Conservation (phyloP, 2,888 invertebrate genomes). For the Thymelicus sylvestris region DNA sequence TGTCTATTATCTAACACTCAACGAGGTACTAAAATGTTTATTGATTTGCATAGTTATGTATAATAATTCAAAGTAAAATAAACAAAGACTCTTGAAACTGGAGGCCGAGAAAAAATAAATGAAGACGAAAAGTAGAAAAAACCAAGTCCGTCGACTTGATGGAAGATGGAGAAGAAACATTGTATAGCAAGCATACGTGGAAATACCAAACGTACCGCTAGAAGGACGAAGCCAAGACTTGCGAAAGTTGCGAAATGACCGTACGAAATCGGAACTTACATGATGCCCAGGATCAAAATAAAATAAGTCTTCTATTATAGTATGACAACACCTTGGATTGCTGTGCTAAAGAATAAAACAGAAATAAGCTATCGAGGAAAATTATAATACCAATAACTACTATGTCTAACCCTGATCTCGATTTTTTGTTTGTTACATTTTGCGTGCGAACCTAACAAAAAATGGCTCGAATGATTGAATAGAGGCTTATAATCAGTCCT, state of each 20-base stretch:
- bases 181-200: not conserved
- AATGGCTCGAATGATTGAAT: constrained; percentile 9
- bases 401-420: constrained; percentile 15
- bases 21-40: not conserved
- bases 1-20: not conserved
- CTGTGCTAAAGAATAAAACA: no score
- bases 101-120: no score
- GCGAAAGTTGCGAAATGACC: not conserved
- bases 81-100: not conserved
- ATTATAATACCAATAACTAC: not conserved
- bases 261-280: not conserved
- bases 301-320: no score
- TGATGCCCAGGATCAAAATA: no score
- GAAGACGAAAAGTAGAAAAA: no score
- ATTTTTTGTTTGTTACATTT: constrained; percentile 27
- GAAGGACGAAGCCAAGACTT: not conserved
- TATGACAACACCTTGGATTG: no score
- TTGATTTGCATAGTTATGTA: not conserved
- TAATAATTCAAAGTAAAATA: not conserved
- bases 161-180: not conserved
- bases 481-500: constrained; percentile 21
- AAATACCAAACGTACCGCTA: not conserved
- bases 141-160: no score
- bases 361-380: not conserved
- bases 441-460: constrained; percentile 13